These are phyloP conservation scores for Morinoia aosen DNA, from an alignment of 2,888 invertebrate genomes.

Conservation along the genomic window DNA sequence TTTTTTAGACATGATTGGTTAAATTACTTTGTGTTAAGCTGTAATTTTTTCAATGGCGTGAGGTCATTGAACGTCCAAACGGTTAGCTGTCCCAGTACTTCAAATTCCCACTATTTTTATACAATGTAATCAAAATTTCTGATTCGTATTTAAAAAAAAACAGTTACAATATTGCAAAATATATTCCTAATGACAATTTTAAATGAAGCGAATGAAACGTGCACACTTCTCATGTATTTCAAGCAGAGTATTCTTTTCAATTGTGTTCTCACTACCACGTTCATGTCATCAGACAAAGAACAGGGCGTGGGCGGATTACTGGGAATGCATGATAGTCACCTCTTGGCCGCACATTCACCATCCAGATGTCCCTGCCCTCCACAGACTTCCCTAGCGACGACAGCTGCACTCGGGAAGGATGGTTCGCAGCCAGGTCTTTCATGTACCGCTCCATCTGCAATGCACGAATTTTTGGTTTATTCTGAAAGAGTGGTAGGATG, in stretches of 20 bases:
- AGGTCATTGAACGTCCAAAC: neutral
- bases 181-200: neutral
- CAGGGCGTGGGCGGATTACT: neutral
- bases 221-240: neutral
- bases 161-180: no score
- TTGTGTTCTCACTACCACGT: neutral
- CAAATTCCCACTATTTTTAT: neutral
- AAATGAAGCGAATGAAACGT: neutral
- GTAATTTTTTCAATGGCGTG: neutral
- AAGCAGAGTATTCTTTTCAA: neutral
- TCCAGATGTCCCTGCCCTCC: conserved; percentile 59
- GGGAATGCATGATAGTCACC: neutral
- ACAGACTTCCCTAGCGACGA: conserved; percentile 57
- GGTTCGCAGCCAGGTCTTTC: neutral
- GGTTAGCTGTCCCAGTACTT: neutral
- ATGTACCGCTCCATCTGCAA: conserved; percentile 61
- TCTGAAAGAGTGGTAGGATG: no score
- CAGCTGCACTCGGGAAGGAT: conserved; percentile 45
- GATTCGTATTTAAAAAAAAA: neutral
- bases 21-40: neutral
- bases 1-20: neutral
- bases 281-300: neutral
- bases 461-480: neutral
- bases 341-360: conserved; percentile 54
- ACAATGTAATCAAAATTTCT: neutral